These are phyloP conservation scores for Agrochola lota DNA, from an alignment of 2,888 invertebrate species.

Conservation along the genomic window DNA sequence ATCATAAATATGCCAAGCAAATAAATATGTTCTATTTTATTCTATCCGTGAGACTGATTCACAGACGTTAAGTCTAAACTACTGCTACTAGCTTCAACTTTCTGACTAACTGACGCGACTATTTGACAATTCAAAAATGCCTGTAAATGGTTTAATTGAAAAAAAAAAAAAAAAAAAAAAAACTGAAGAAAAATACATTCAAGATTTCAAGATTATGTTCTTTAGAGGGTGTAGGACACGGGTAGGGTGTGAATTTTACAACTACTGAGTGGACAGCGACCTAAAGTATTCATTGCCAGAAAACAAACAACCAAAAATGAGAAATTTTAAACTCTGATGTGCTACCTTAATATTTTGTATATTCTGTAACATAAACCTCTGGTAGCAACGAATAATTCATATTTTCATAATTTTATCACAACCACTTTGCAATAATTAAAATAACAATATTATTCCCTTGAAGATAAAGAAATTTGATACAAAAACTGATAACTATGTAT, in stretches of 20 bases:
- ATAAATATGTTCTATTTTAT: no score
- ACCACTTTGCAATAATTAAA: background rate
- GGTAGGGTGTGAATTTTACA: background rate
- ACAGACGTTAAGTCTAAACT: background rate
- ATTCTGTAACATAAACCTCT: background rate
- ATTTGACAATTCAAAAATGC: no score
- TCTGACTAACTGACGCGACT: no score
- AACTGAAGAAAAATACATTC: background rate
- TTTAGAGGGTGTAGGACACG: background rate
- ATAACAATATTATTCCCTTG: conserved; percentile 15
- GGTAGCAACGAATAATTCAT: background rate
- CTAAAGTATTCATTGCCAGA: background rate
- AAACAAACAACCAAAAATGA: no score
- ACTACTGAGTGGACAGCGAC: no score
- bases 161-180: no score
- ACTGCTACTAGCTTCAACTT: no score
- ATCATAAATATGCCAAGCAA: no score
- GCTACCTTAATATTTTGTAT: background rate
- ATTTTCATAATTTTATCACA: conserved; percentile 6
- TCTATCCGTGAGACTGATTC: no score
- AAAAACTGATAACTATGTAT: background rate
- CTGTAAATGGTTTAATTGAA: no score
- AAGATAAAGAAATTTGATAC: background rate
- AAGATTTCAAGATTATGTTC: background rate
- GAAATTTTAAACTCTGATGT: no score